Conservation (phyloP, 35 echinoderm and acorn worm genomes). For the Heliocidaris erythrogramma region DNA sequence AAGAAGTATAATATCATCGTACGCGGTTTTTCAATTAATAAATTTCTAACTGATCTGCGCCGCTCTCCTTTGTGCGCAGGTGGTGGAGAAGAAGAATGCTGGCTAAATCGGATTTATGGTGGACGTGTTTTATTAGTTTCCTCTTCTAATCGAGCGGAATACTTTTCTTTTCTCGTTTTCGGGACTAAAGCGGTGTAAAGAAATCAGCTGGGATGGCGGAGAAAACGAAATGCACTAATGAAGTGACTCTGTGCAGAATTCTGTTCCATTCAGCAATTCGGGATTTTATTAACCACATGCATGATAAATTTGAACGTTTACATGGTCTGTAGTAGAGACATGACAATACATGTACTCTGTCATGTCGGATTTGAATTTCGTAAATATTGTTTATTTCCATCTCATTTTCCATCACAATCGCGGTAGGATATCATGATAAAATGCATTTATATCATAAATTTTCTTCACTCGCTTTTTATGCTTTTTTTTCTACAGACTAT, state of each 20-base stretch:
- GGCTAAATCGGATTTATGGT: background rate
- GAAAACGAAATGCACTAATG: background rate
- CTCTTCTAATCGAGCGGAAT: conserved; percentile 8
- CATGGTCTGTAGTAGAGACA: background rate
- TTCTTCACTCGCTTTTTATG: too few relatives aligned
- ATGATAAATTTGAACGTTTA: background rate
- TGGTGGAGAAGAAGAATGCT: background rate
- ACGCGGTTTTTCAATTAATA: background rate
- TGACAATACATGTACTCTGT: background rate
- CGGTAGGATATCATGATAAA: too few relatives aligned
- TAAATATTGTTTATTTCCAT: too few relatives aligned
- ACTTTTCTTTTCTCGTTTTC: background rate
- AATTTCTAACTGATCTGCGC: background rate
- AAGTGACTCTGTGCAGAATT: background rate
- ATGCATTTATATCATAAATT: too few relatives aligned
- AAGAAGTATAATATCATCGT: background rate
- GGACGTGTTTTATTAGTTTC: conserved; percentile 17
- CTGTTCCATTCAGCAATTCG: background rate
- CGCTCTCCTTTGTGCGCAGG: background rate
- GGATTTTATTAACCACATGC: background rate
- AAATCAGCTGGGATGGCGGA: background rate
- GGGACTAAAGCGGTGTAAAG: background rate
- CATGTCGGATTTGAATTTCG: background rate
- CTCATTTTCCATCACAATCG: too few relatives aligned
- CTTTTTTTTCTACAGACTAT: too few relatives aligned